These are phyloP conservation scores for Melanchra persicariae DNA, from an alignment of 2,888 invertebrate genomes.

Conservation along the genomic window DNA sequence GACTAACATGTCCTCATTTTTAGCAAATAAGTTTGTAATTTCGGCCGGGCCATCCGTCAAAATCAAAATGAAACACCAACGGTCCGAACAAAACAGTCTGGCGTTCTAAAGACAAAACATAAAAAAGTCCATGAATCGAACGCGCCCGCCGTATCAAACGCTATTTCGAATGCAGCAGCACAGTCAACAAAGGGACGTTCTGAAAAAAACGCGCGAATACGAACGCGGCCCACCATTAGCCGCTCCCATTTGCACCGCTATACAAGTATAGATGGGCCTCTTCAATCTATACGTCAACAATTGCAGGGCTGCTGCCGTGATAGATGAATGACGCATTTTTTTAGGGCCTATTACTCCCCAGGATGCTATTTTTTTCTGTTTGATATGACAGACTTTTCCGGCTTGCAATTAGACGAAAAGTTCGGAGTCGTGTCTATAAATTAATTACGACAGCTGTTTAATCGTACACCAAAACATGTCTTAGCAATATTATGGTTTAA, in stretches of 20 bases:
- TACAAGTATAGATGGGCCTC: slow-evolving; percentile 80
- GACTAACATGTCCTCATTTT: background rate
- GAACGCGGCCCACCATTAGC: slow-evolving; percentile 88
- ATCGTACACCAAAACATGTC: background rate
- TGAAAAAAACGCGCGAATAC: slow-evolving; percentile 88
- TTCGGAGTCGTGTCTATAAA: background rate
- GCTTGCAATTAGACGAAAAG: background rate
- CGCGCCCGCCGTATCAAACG: slow-evolving; percentile 83
- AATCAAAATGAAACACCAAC: slow-evolving; percentile 53
- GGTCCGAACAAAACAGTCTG: slow-evolving; percentile 78
- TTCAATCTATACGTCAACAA: slow-evolving; percentile 89
- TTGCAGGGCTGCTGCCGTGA: slow-evolving; percentile 75
- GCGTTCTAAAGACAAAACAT: slow-evolving; percentile 78
- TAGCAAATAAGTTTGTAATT: slow-evolving; percentile 3
- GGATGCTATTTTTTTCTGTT: background rate
- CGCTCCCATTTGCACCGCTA: slow-evolving; percentile 87
- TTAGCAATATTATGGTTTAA: no score
- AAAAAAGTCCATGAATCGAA: slow-evolving; percentile 74
- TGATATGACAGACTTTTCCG: background rate
- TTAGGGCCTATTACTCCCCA: background rate
- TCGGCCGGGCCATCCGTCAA: slow-evolving; percentile 27
- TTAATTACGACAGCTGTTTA: background rate
- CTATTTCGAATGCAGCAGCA: slow-evolving; percentile 86
- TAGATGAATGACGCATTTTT: slow-evolving; percentile 15
- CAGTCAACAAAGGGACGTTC: slow-evolving; percentile 89